These are phyloP conservation scores for Tokudaia muenninki DNA, from an alignment of 2,797 vertebrate genomes.

Conservation along the genomic window DNA sequence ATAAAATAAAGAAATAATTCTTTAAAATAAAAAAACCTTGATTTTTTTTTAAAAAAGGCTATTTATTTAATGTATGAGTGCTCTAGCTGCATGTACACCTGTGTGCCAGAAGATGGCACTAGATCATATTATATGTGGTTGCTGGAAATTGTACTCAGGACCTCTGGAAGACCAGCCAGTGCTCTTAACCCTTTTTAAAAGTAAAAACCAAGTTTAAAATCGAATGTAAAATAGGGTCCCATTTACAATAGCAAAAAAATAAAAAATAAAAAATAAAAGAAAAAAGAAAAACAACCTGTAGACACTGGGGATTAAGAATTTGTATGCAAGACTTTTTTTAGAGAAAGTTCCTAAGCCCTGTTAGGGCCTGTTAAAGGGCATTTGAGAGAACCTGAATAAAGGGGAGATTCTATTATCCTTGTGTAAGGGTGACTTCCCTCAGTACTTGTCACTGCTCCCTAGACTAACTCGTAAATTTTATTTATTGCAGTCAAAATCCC, in stretches of 20 bases:
- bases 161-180: not conserved
- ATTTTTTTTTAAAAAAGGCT: too few species aligned
- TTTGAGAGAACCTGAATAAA: slow-evolving; percentile 2
- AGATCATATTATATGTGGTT: not conserved
- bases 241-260: slow-evolving; percentile 17
- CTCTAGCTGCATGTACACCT: not conserved
- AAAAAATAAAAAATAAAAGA: not conserved
- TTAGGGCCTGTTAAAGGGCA: not conserved
- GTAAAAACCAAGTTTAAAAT: slow-evolving; percentile 35
- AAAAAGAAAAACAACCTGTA: not conserved
- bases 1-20: too few species aligned
- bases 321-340: not conserved
- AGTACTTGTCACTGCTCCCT: not conserved
- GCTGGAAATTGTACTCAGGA: not conserved
- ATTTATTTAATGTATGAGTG: not conserved
- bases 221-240: slow-evolving; percentile 5
- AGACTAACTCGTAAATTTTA: slow-evolving; percentile 17
- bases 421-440: not conserved
- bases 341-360: slow-evolving; percentile 27
- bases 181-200: not conserved
- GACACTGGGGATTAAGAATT: slow-evolving; percentile 24
- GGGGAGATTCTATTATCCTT: not conserved
- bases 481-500: slow-evolving; percentile 26
- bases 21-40: too few species aligned
- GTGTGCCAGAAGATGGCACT: not conserved